Percentiles rank a stretch among this genome's conserved stretches.
These are phyloP conservation scores for Rotaria magnacalcarata DNA, from an alignment of 2,888 invertebrate species.

Conservation along the genomic window DNA sequence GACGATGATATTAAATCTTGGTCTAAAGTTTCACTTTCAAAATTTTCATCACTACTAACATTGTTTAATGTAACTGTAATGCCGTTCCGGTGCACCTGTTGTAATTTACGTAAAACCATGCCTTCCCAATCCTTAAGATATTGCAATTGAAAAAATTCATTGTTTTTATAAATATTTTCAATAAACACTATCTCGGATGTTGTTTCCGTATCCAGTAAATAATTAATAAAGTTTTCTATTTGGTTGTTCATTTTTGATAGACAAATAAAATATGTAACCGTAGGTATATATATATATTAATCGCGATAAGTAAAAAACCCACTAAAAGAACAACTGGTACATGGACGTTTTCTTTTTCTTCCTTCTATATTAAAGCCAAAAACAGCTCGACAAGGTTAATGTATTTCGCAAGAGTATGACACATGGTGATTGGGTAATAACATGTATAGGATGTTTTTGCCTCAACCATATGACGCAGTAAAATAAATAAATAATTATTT, in stretches of 20 bases:
- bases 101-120: neutral
- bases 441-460: too few relatives aligned
- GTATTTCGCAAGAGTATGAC: too few relatives aligned
- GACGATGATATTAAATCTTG: neutral
- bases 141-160: neutral
- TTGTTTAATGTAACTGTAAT: neutral
- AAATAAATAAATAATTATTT: too few relatives aligned
- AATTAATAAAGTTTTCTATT: neutral
- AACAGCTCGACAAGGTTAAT: too few relatives aligned
- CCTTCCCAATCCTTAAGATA: neutral
- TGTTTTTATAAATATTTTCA: neutral
- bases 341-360: too few relatives aligned
- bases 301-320: too few relatives aligned
- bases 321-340: too few relatives aligned
- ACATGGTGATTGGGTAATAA: too few relatives aligned
- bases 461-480: too few relatives aligned
- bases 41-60: neutral
- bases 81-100: neutral
- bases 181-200: neutral
- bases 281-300: too few relatives aligned
- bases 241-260: neutral
- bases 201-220: constrained; percentile 36
- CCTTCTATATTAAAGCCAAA: too few relatives aligned
- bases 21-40: neutral
- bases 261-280: too few relatives aligned